Conservation (phyloP, 2,797 vertebrate species). For the Lemur catta region DNA sequence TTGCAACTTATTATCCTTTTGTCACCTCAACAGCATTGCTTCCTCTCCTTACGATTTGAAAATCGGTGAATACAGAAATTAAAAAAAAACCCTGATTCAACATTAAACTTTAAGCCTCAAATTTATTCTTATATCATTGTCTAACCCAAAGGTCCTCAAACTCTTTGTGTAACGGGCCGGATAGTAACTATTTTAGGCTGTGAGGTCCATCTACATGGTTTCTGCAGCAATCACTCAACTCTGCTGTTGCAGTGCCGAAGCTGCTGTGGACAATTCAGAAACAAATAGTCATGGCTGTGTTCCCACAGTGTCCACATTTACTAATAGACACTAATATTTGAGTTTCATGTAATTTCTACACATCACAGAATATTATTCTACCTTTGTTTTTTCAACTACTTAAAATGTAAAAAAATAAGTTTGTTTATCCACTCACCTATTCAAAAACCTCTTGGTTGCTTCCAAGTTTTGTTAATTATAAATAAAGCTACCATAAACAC, state of each 20-base stretch:
- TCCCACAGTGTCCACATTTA: not conserved
- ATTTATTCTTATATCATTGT: not conserved
- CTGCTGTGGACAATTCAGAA: not conserved
- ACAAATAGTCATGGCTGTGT: not conserved
- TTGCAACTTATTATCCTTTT: not conserved
- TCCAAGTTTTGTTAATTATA: not conserved
- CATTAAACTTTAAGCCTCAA: not conserved
- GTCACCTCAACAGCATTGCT: not conserved
- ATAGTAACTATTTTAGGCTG: not conserved
- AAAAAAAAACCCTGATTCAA: not conserved
- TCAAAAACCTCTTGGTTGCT: not conserved
- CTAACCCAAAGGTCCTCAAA: not conserved
- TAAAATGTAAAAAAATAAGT: not conserved
- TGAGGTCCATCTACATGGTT: accelerated
- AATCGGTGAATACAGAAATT: not conserved
- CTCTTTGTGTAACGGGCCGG: not conserved
- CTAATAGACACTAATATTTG: not conserved
- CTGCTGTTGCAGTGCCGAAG: not conserved
- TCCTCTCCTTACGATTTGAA: not conserved
- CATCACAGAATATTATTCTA: not conserved
- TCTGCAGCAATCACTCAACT: not conserved
- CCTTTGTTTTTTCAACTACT: not conserved
- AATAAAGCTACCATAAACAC: not conserved
- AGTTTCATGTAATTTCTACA: not conserved
- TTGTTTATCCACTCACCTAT: not conserved